Conservation (phyloP, 2,797 vertebrate genomes). For the Cyclura pinguis region DNA sequence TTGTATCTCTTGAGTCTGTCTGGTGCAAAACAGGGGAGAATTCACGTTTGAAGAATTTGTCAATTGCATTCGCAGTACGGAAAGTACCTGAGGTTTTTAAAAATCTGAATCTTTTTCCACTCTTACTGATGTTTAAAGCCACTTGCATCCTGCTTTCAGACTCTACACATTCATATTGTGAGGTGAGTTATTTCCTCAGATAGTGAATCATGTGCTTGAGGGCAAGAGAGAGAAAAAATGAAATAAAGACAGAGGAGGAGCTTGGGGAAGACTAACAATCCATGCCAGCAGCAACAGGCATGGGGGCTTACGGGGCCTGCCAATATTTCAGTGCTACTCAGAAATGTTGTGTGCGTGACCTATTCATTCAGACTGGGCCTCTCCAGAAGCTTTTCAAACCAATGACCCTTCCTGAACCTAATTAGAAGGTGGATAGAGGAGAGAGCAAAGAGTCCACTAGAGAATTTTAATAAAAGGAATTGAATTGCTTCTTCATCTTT, state of each 20-base stretch:
- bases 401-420: slow-evolving; percentile 78
- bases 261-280: slow-evolving; percentile 13
- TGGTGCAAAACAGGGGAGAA: no score
- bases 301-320: slow-evolving; percentile 43
- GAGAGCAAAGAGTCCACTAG: slow-evolving; percentile 67
- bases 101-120: background rate
- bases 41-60: background rate
- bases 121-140: slow-evolving; percentile 50
- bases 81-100: background rate
- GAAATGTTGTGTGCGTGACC: slow-evolving; percentile 61
- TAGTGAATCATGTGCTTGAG: fast-evolving
- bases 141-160: slow-evolving; percentile 48
- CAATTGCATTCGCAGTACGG: background rate
- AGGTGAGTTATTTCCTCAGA: background rate
- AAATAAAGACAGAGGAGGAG: slow-evolving; percentile 23
- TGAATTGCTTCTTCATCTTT: slow-evolving; percentile 78
- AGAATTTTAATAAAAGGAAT: slow-evolving; percentile 79
- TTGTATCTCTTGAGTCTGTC: no score
- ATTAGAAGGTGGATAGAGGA: slow-evolving; percentile 73
- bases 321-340: slow-evolving; percentile 58
- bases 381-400: slow-evolving; percentile 71
- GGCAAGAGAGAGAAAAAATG: slow-evolving; percentile 35
- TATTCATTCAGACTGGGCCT: slow-evolving; percentile 68
- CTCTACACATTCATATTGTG: slow-evolving; percentile 19
- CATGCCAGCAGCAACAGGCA: slow-evolving; percentile 38